Evolutionary conservation across 2,113 vertebrate species (phyloP).

Genomic region (Arenaria interpres): DNA sequence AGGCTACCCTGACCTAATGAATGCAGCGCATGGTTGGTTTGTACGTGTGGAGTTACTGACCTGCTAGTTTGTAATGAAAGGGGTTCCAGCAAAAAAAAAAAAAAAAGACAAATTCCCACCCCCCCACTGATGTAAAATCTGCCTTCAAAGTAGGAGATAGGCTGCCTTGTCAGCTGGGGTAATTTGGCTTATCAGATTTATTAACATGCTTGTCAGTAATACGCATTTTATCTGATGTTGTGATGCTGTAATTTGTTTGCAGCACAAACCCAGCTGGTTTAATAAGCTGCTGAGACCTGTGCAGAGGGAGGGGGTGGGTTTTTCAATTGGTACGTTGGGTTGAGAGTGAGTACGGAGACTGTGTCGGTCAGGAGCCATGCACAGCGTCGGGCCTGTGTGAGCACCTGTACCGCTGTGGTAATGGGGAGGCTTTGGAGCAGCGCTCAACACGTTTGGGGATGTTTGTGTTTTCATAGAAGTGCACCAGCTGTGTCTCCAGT

Average conservation of each 20-base stretch:
- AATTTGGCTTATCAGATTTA: conserved; percentile 39
- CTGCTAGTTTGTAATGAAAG: not conserved
- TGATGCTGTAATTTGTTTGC: conserved; percentile 42
- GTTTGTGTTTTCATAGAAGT: not conserved
- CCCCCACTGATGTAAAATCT: not conserved
- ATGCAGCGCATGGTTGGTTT: not conserved
- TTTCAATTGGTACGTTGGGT: not conserved
- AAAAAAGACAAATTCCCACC: not conserved
- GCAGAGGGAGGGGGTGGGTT: not conserved
- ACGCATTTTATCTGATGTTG: conserved; percentile 7
- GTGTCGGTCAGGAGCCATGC: rapidly evolving
- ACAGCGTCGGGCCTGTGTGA: rapidly evolving
- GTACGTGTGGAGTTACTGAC: not conserved
- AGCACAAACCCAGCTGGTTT: conserved; percentile 19
- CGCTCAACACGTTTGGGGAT: not conserved
- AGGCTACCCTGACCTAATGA: not conserved
- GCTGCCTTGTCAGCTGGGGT: conserved; percentile 23
- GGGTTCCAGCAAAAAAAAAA: not conserved
- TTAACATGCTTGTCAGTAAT: conserved; percentile 37
- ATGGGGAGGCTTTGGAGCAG: not conserved
- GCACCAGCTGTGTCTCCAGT: not conserved
- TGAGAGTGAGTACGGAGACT: not conserved
- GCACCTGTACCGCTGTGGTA: rapidly evolving
- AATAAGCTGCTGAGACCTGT: not conserved
- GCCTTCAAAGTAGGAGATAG: not conserved